Percentiles rank a stretch among this genome's conserved stretches.
These are phyloP conservation scores for Sesia apiformis DNA, from an alignment of 2,888 invertebrate genomes.

Conservation along the genomic window DNA sequence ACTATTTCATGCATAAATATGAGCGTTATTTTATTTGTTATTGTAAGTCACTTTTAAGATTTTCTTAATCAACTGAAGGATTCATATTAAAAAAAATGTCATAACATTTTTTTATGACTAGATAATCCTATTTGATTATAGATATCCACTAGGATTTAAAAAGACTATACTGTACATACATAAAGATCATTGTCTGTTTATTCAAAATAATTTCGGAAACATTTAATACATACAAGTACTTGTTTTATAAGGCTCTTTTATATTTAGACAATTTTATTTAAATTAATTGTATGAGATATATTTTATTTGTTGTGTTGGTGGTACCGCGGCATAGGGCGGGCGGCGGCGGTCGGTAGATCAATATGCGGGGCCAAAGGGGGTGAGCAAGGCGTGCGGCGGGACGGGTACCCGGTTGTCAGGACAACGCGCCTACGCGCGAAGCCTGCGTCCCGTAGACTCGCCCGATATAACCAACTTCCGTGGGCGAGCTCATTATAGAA, in stretches of 20 bases:
- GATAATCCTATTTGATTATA: too few relatives aligned
- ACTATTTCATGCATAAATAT: background rate
- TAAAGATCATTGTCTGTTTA: too few relatives aligned
- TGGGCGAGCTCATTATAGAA: conserved; percentile 49
- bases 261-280: too few relatives aligned
- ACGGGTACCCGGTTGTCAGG: conserved; percentile 40
- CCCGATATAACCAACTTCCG: conserved; percentile 42
- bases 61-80: too few relatives aligned
- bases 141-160: too few relatives aligned
- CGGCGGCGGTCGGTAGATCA: conserved; percentile 41
- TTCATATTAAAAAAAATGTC: too few relatives aligned
- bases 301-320: conserved; percentile 21
- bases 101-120: too few relatives aligned
- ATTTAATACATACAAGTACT: too few relatives aligned
- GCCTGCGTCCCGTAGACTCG: conserved; percentile 35
- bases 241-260: too few relatives aligned
- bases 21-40: background rate
- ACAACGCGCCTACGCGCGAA: conserved; percentile 61
- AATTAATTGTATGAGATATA: conserved; percentile 1
- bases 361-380: conserved; percentile 22
- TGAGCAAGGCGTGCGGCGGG: conserved; percentile 9
- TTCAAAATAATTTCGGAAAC: too few relatives aligned
- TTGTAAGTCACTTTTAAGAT: too few relatives aligned
- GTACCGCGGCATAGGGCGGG: conserved; percentile 20
- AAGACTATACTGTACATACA: too few relatives aligned